Evolutionary conservation across 2,888 invertebrate genomes (phyloP).

Genomic region (Hecatera dysodea): DNA sequence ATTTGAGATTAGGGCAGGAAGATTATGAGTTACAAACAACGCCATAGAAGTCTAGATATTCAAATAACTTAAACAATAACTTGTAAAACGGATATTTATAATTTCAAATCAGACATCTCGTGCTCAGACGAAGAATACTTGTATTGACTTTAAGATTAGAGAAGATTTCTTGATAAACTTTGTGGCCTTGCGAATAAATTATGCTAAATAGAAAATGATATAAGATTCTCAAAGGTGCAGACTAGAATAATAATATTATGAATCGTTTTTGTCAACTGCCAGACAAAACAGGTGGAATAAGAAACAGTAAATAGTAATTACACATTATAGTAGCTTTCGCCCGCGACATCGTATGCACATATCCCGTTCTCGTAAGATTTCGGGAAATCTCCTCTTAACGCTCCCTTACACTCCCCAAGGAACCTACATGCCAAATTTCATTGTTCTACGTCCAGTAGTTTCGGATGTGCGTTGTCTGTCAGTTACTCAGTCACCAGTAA

Average conservation of each 20-base stretch:
- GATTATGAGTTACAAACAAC: background rate
- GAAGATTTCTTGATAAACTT: conserved; percentile 13
- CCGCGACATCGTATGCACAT: too few species aligned
- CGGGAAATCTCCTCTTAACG: too few species aligned
- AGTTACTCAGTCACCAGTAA: too few species aligned
- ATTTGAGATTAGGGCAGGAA: too few species aligned
- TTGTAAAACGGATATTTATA: background rate
- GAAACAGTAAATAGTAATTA: background rate
- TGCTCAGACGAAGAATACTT: conserved; percentile 3
- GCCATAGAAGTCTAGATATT: background rate
- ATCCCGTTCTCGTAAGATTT: too few species aligned
- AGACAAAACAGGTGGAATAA: background rate
- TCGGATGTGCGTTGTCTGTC: too few species aligned
- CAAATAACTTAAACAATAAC: background rate
- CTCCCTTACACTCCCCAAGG: too few species aligned
- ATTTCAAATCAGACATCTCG: background rate
- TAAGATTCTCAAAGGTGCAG: conserved; percentile 18
- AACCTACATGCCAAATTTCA: too few species aligned
- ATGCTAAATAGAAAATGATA: conserved; percentile 44
- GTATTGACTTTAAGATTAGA: conserved; percentile 9
- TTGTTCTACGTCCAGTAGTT: too few species aligned
- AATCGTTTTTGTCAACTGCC: background rate
- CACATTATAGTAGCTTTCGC: too few species aligned
- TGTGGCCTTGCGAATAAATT: conserved; percentile 46
- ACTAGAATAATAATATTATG: background rate